Evolutionary conservation across 2,888 invertebrate genomes (phyloP), one percentile per base, ranked within the genome.

Genomic region (Drosophila histrio): DNA sequence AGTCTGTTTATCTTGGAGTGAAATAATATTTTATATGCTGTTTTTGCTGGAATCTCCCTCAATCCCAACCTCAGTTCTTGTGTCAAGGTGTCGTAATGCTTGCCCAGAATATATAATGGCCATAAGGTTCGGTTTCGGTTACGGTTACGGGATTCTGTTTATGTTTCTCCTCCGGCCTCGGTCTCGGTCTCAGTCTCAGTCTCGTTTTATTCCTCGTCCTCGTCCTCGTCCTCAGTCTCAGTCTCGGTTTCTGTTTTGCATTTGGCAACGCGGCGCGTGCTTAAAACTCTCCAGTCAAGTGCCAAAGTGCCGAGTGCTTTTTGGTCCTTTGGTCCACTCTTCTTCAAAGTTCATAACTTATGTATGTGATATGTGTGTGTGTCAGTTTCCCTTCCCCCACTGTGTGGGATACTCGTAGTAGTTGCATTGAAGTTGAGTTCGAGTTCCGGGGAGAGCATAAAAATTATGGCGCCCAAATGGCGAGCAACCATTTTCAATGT

Each of bases 391-490:
- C 7, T 3, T 13, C 13, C 21, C 3, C 7, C n/a, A n/a, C n/a
- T n/a, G n/a, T n/a, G n/a, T n/a, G n/a, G n/a, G n/a, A n/a, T n/a
- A n/a, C n/a, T n/a, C n/a, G n/a, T n/a, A n/a, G 15, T 43, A 21
- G 22, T 44, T 28, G 15, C 22, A 30, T 19, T 15, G 44, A 15
- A 44, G 17, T 44, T 44, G 21, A 15, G 21, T 24, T 11, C 58
- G 30, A 36, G 13, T n/a, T n/a, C 17, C 15, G 28, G 13, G 13
- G 49, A 32, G 36, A 15, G 34, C 52, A 52, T 58, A 43, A 36
- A 76, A 78, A 65, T 76, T 76, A 62, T 74, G 70, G 61, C 62
- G 64, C 64, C 75, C 75, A 78, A 73, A 78, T 73, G 79, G 59
- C 64, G 58, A 62, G 39, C 61, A 64, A 75, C 64, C 62, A 78